phyloP scores from a whole-genome alignment of 2,113 vertebrate genomes.

The Synodontis membranacea region DNA sequence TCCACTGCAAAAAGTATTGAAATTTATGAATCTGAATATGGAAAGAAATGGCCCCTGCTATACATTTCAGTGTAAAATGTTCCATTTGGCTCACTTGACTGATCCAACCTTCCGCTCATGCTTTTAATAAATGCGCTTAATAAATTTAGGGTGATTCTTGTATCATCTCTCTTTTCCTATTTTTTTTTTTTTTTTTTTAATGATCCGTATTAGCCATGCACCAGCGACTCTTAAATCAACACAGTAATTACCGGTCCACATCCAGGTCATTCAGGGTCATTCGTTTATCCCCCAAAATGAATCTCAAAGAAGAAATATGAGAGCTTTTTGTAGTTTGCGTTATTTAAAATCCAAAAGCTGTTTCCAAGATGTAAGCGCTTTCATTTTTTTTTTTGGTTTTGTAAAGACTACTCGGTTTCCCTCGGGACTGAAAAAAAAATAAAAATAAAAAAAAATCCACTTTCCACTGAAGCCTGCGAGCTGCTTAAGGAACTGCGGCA shows the following conservation, averaged over 20 bases:
- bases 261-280: neutral
- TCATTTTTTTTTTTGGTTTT: neutral
- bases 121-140: neutral
- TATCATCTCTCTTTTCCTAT: neutral
- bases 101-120: neutral
- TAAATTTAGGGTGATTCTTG: neutral
- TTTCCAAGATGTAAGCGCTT: neutral
- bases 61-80: neutral
- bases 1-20: neutral
- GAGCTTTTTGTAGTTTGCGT: neutral
- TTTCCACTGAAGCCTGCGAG: slow-evolving; percentile 20
- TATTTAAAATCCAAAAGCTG: neutral
- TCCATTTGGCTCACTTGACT: neutral
- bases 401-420: neutral
- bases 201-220: neutral
- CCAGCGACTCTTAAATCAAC: neutral
- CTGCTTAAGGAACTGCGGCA: slow-evolving; percentile 22
- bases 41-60: neutral
- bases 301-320: neutral
- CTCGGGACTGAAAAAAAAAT: neutral
- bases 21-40: neutral
- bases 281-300: neutral
- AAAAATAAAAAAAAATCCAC: too few relatives aligned
- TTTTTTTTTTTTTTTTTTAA: neutral
- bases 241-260: neutral